Evolutionary conservation across 2,113 vertebrate species (phyloP).

Genomic region (Pungitius pungitius): DNA sequence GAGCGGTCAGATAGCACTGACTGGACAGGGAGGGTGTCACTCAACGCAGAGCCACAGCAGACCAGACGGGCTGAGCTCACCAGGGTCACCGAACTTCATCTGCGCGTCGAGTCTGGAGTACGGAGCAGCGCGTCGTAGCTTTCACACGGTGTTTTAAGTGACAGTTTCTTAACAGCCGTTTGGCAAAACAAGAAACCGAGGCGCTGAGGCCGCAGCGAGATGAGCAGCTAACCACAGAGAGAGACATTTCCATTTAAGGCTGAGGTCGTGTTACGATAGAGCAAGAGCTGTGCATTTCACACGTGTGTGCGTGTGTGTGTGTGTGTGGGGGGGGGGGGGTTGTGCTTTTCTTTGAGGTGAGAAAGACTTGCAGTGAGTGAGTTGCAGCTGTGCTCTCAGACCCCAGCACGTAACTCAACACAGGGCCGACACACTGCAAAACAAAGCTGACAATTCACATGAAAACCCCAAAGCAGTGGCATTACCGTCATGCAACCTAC

Average conservation of each 20-base stretch:
- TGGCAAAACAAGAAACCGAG: slow-evolving; percentile 30
- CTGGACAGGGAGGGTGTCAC: slow-evolving; percentile 20
- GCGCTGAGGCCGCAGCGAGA: neutral
- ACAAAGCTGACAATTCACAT: slow-evolving; percentile 7
- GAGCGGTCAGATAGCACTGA: neutral
- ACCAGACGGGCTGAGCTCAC: neutral
- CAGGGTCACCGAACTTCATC: slow-evolving; percentile 13
- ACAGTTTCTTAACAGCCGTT: slow-evolving; percentile 25
- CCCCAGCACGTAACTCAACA: slow-evolving; percentile 4
- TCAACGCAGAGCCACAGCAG: slow-evolving; percentile 32
- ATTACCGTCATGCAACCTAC: slow-evolving; percentile 7
- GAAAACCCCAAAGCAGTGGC: slow-evolving; percentile 11
- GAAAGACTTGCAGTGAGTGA: slow-evolving; percentile 19
- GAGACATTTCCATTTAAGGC: slow-evolving; percentile 66
- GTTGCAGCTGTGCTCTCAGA: slow-evolving; percentile 25
- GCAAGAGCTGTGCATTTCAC: slow-evolving; percentile 17
- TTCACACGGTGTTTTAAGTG: slow-evolving; percentile 59
- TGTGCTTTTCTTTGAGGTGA: slow-evolving; percentile 10
- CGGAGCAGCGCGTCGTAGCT: neutral
- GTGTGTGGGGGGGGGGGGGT: neutral
- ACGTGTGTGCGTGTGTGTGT: accelerated
- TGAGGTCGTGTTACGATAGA: neutral
- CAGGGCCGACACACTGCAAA: slow-evolving; percentile 1
- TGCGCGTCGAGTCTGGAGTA: neutral
- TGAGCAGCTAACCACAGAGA: slow-evolving; percentile 42